These are phyloP conservation scores for Drosophila multiciliata DNA, from an alignment of 2,888 invertebrate species.

Conservation along the genomic window DNA sequence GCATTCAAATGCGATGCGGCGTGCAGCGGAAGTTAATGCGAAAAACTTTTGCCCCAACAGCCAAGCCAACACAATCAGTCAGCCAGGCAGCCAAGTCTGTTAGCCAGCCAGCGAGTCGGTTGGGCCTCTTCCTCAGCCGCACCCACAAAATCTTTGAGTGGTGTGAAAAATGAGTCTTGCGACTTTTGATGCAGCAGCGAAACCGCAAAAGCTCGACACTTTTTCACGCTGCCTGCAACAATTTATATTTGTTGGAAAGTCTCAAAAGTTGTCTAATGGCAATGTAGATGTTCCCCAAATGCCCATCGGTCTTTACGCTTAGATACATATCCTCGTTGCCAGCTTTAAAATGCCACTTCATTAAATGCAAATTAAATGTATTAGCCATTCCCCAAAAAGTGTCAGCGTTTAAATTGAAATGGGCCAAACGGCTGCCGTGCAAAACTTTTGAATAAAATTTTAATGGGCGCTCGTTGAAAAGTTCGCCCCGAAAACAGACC, in stretches of 20 bases:
- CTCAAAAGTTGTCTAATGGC: conserved; percentile 63
- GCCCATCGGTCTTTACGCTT: neutral
- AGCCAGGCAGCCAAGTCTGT: conserved; percentile 28
- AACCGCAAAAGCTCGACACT: conserved; percentile 71
- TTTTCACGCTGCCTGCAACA: conserved; percentile 73
- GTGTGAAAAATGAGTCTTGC: conserved; percentile 77
- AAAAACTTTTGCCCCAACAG: conserved; percentile 70
- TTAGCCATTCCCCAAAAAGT: conserved; percentile 30
- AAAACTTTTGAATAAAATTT: conserved; percentile 77
- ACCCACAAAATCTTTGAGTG: conserved; percentile 27
- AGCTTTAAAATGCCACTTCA: conserved; percentile 59
- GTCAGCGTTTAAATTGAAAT: conserved; percentile 57
- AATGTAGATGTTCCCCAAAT: conserved; percentile 1
- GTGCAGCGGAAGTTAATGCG: conserved; percentile 79
- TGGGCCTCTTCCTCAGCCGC: neutral
- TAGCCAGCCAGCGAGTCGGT: conserved; percentile 1
- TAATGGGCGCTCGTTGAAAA: conserved; percentile 62
- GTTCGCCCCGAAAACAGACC: conserved; percentile 28
- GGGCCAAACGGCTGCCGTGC: conserved; percentile 55
- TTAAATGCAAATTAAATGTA: conserved; percentile 63
- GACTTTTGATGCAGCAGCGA: conserved; percentile 60
- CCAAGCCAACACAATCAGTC: conserved; percentile 71
- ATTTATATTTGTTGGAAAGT: conserved; percentile 74
- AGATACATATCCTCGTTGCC: neutral
- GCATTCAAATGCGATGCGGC: conserved; percentile 81